Conservation (phyloP, 2,113 vertebrate genomes). For the Gobiocypris rarus region DNA sequence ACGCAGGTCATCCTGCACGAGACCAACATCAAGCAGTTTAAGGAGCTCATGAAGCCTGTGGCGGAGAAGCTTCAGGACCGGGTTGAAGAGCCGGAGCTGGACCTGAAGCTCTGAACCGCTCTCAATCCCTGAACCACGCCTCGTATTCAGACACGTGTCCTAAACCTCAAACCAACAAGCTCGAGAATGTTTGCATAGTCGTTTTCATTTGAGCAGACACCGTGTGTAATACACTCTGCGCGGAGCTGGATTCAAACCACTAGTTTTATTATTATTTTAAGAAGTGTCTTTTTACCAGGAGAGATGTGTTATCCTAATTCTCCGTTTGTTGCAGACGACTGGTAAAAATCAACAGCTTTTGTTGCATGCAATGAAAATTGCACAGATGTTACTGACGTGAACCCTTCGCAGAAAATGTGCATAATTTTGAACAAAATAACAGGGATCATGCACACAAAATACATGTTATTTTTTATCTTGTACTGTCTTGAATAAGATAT, state of each 20-base stretch:
- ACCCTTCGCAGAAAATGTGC: no score
- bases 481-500: no score
- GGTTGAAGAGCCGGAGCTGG: conserved; percentile 28
- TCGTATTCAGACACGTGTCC: neutral
- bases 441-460: no score
- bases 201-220: neutral
- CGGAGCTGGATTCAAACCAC: neutral
- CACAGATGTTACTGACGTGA: neutral
- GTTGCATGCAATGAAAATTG: neutral
- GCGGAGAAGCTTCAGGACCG: conserved; percentile 48
- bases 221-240: no score
- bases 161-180: conserved; percentile 15
- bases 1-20: conserved; percentile 92
- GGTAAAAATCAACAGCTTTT: neutral
- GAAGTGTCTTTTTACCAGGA: neutral
- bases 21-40: conserved; percentile 81
- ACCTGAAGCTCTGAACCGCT: conserved; percentile 32
- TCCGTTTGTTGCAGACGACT: neutral
- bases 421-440: no score
- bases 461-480: no score
- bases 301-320: neutral
- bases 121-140: neutral
- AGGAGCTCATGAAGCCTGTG: conserved; percentile 72
- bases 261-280: neutral
- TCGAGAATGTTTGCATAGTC: conserved; percentile 5